Conservation (phyloP, 2,797 vertebrate species). For the Myoxocephalus aenaeus region DNA sequence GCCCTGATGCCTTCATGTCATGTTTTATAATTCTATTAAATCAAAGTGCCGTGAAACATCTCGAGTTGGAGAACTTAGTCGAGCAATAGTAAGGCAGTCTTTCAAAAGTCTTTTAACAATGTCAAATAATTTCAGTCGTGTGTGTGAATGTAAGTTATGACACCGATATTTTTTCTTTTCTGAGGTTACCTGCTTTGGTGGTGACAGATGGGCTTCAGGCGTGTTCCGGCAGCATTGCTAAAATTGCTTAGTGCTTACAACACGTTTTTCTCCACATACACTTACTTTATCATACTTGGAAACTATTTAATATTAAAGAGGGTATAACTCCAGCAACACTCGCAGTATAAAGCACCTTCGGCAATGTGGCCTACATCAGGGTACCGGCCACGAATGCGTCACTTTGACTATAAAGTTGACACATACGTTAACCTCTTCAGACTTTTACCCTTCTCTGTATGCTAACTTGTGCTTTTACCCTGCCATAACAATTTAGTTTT, state of each 20-base stretch:
- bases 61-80: background rate
- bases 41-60: background rate
- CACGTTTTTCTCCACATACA: conserved; percentile 1
- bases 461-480: background rate
- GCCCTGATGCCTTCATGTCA: too few relatives aligned
- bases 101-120: background rate
- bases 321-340: background rate
- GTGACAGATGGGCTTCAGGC: background rate
- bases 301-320: background rate
- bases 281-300: background rate
- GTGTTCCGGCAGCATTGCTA: background rate
- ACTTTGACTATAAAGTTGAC: background rate
- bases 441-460: background rate
- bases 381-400: background rate
- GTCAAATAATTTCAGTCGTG: too few relatives aligned
- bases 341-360: background rate
- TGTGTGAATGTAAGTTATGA: background rate
- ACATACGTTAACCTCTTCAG: background rate
- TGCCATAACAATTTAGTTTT: background rate
- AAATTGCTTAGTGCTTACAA: background rate
- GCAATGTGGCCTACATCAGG: background rate
- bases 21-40: background rate
- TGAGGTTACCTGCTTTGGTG: background rate
- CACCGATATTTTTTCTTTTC: background rate
- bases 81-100: background rate